Evolutionary conservation across 2,113 vertebrate genomes (phyloP), one percentile per base, ranked within the genome.

Genomic region (Lanius ludovicianus): DNA sequence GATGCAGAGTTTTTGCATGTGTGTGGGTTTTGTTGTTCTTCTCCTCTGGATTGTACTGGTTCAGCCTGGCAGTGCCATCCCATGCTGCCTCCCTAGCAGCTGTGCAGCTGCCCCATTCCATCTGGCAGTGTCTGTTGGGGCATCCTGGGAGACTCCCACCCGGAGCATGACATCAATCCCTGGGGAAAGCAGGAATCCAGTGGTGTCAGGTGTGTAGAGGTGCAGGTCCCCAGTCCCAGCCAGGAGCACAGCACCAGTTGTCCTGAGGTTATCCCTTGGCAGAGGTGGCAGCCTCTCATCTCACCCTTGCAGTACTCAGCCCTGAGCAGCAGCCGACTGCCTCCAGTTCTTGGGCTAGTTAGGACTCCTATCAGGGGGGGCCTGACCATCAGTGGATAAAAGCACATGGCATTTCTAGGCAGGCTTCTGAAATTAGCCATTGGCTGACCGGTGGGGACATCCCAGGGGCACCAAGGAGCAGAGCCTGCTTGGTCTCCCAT

Each of bases 51-150:
- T 47, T 52, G 60, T 3, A 8, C 30, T 67, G 60, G 28, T 55
- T 95, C 50, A 50, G 46, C 39, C 68, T 1, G 0, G 75, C 1
- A 1, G 13, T 31, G 27, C 39, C 2, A 1, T 55, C 30, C 64
- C 59, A 6, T 0, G 1, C 63, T 77, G 39, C 42, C 65, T 63
- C 30, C 42, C 46, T 39, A 28, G 33, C 53, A 68, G n/a, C 76
- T 42, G 39, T 28, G 21, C 63, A 65, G 27, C 24, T 44, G 28
- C 69, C 35, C 44, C 0, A 1, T 83, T 53, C 70, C 2, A 2
- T 37, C 39, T 2, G 1, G 44, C 59, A 47, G 19, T 13, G n/a
- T 64, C 68, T 65, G 5, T 23, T 62, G 67, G 37, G 37, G 10
- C 41, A 30, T 41, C 27, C n/a, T 83, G 73, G 50, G 41, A 60